Conservation (phyloP, 2,888 invertebrate species). For the Mystacides longicornis region DNA sequence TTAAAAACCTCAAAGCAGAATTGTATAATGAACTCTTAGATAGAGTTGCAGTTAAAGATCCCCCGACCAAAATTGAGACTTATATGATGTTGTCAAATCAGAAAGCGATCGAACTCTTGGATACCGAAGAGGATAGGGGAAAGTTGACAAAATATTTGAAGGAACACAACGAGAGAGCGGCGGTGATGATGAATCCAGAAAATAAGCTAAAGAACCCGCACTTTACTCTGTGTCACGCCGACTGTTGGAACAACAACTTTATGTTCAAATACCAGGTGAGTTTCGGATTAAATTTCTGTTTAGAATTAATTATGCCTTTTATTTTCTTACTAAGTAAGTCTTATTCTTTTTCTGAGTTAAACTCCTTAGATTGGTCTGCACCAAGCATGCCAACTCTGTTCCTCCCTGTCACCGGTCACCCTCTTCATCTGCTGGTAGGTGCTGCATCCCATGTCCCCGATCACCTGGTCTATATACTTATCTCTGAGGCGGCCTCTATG, state of each 20-base stretch:
- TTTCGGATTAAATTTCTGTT: too few relatives aligned
- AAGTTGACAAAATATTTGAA: background rate
- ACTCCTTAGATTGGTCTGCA: too few relatives aligned
- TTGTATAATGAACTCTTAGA: background rate
- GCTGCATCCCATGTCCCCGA: too few relatives aligned
- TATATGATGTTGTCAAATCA: background rate
- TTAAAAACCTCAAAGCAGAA: background rate
- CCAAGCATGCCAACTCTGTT: too few relatives aligned
- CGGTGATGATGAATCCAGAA: background rate
- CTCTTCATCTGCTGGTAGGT: too few relatives aligned
- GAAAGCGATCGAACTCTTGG: background rate
- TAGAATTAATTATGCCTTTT: too few relatives aligned
- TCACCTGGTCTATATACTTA: too few relatives aligned
- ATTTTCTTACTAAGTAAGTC: too few relatives aligned
- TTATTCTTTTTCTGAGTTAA: too few relatives aligned
- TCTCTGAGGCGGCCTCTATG: too few relatives aligned
- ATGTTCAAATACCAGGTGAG: conserved; percentile 2
- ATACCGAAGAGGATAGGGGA: background rate
- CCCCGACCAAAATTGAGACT: background rate
- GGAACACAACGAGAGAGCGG: background rate
- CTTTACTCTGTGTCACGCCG: background rate
- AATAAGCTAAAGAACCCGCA: background rate
- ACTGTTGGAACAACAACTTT: conserved; percentile 2
- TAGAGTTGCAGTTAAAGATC: background rate
- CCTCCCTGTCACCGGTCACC: too few relatives aligned